Evolutionary conservation across 2,888 invertebrate genomes (phyloP).

Genomic region (Drosophila kuntzei): DNA sequence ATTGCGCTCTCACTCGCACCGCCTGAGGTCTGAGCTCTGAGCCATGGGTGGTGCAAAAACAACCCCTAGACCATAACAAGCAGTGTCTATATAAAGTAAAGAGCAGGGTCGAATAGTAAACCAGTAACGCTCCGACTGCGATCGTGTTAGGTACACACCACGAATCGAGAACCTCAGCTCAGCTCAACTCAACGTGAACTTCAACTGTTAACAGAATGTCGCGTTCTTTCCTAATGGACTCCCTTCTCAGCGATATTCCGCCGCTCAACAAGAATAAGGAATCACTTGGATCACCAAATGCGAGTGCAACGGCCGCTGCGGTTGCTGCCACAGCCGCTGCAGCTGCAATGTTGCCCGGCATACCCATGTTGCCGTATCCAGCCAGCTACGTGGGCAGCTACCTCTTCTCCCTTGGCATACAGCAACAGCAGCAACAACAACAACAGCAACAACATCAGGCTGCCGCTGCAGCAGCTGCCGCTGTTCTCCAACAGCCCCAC

Average conservation of each 20-base stretch:
- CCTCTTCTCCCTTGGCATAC: slow-evolving; percentile 88
- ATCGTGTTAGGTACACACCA: slow-evolving; percentile 68
- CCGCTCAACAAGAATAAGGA: slow-evolving; percentile 83
- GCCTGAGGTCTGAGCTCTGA: slow-evolving; percentile 31
- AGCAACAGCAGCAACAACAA: slow-evolving; percentile 84
- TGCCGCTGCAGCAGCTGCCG: slow-evolving; percentile 61
- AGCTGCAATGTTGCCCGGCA: slow-evolving; percentile 79
- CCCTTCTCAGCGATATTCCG: slow-evolving; percentile 90
- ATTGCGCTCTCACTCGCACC: slow-evolving; percentile 25
- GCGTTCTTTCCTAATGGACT: slow-evolving; percentile 92
- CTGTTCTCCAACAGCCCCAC: slow-evolving; percentile 56
- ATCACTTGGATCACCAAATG: slow-evolving; percentile 62
- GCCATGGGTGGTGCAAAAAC: slow-evolving; percentile 53
- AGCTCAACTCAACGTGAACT: not conserved
- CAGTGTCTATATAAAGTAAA: slow-evolving; percentile 71
- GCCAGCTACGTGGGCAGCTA: slow-evolving; percentile 89
- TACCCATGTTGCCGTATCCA: slow-evolving; percentile 88
- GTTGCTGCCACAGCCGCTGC: slow-evolving; percentile 86
- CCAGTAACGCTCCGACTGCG: slow-evolving; percentile 74
- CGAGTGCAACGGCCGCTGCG: slow-evolving; percentile 68
- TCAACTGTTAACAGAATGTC: slow-evolving; percentile 88
- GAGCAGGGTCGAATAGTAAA: slow-evolving; percentile 45
- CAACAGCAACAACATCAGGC: slow-evolving; percentile 74
- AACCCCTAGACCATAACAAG: slow-evolving; percentile 46
- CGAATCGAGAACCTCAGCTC: slow-evolving; percentile 2